A percentile compares a stretch with the other conserved stretches of the same genome.
These are phyloP conservation scores for Todus mexicanus DNA, from an alignment of 2,797 vertebrate species.

Conservation along the genomic window DNA sequence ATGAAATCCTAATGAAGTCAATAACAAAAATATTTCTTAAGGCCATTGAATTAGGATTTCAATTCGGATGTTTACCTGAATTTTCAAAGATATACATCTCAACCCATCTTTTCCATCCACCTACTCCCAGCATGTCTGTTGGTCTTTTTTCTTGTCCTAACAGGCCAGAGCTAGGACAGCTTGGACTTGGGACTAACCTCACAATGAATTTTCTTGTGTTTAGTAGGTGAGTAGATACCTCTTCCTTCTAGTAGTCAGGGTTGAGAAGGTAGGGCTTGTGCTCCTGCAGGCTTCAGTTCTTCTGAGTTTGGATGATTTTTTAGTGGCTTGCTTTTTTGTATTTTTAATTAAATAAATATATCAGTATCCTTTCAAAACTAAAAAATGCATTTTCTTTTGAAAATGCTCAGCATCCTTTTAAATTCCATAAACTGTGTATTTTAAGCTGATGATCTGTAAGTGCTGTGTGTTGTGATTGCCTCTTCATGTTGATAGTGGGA, in stretches of 20 bases:
- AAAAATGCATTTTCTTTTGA: not conserved
- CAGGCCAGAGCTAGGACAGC: constrained; percentile 54
- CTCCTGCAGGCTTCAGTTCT: not conserved
- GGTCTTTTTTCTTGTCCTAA: constrained; percentile 63
- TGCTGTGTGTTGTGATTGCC: not conserved
- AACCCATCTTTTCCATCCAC: not conserved
- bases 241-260: constrained; percentile 41
- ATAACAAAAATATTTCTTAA: not conserved
- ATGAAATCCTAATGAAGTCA: not conserved
- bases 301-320: not conserved
- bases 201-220: constrained; percentile 63
- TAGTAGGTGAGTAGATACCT: constrained; percentile 59
- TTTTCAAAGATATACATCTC: not conserved
- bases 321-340: not conserved
- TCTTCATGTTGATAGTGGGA: not conserved
- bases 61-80: not conserved
- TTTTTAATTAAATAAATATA: not conserved
- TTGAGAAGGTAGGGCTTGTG: constrained; percentile 14
- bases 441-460: not conserved
- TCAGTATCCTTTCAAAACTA: not conserved
- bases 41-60: not conserved
- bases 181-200: constrained; percentile 51
- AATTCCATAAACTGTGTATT: not conserved
- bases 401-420: not conserved
- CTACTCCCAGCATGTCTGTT: constrained; percentile 48